These are phyloP conservation scores for Centropristis striata DNA, from an alignment of 2,113 vertebrate species.

Conservation along the genomic window DNA sequence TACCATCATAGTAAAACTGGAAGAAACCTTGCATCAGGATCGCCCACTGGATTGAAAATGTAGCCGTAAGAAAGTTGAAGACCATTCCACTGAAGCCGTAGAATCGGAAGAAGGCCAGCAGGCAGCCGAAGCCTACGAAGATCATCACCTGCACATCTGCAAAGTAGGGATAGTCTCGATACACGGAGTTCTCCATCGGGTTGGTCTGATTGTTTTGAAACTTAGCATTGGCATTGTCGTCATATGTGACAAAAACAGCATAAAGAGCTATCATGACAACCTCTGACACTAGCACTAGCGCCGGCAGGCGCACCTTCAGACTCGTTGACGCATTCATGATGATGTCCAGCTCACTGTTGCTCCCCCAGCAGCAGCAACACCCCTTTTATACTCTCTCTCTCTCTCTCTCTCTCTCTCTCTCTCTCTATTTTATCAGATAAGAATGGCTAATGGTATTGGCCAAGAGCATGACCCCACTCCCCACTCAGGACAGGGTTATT, in stretches of 20 bases:
- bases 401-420: too few relatives aligned
- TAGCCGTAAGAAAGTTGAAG: conserved; percentile 89
- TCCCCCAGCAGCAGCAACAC: conserved; percentile 52
- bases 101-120: conserved; percentile 86
- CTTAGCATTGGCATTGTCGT: conserved; percentile 73
- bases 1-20: conserved; percentile 80
- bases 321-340: conserved; percentile 65
- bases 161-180: conserved; percentile 86
- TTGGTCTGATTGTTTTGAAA: conserved; percentile 64
- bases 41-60: conserved; percentile 88
- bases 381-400: conserved; percentile 67
- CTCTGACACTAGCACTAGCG: conserved; percentile 83
- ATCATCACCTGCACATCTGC: conserved; percentile 90
- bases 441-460: conserved; percentile 33
- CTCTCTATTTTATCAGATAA: conserved; percentile 73
- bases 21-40: conserved; percentile 88
- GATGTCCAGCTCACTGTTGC: neutral
- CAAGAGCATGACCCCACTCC: conserved; percentile 16
- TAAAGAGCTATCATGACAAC: conserved; percentile 80
- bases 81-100: conserved; percentile 87
- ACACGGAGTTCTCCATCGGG: conserved; percentile 75
- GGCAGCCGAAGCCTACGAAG: conserved; percentile 88
- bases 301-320: conserved; percentile 79
- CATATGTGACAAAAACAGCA: conserved; percentile 83
- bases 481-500: conserved; percentile 2